These are phyloP conservation scores for Nansenia antarctica DNA, from an alignment of 2,113 vertebrate genomes.

Conservation along the genomic window DNA sequence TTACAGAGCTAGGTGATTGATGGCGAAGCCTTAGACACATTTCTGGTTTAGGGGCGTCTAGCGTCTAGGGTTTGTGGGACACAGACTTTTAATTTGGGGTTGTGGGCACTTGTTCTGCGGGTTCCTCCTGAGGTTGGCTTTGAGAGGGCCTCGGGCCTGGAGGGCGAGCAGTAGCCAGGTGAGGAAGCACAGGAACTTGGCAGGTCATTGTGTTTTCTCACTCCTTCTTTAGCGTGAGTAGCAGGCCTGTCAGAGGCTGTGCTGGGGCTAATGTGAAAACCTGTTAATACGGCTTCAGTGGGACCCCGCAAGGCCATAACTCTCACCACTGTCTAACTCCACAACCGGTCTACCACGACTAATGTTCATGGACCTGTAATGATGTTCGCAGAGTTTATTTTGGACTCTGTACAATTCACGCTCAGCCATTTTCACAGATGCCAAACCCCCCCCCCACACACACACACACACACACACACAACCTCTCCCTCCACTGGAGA, in stretches of 20 bases:
- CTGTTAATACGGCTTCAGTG: constrained; percentile 32
- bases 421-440: constrained; percentile 41
- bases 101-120: constrained; percentile 6
- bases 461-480: too few relatives aligned
- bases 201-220: constrained; percentile 17
- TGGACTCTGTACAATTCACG: constrained; percentile 19
- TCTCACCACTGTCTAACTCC: constrained; percentile 23
- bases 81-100: background rate
- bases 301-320: constrained; percentile 16
- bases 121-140: constrained; percentile 1
- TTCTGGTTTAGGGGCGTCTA: constrained; percentile 46
- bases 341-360: constrained; percentile 8
- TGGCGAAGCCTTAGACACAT: constrained; percentile 44
- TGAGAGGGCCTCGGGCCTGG: background rate
- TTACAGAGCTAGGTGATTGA: constrained; percentile 42
- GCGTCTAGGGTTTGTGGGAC: background rate
- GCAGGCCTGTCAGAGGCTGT: constrained; percentile 6
- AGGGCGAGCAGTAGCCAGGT: constrained; percentile 15
- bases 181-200: constrained; percentile 19
- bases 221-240: background rate
- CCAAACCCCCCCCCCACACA: background rate
- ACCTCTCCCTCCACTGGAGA: constrained; percentile 25
- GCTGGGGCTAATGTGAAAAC: constrained; percentile 33
- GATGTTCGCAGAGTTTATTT: constrained; percentile 52
- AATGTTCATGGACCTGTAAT: constrained; percentile 33